Base-by-base conservation (phyloP, 2,888 invertebrate species). In the Lamellibrachia satsuma region DNA sequence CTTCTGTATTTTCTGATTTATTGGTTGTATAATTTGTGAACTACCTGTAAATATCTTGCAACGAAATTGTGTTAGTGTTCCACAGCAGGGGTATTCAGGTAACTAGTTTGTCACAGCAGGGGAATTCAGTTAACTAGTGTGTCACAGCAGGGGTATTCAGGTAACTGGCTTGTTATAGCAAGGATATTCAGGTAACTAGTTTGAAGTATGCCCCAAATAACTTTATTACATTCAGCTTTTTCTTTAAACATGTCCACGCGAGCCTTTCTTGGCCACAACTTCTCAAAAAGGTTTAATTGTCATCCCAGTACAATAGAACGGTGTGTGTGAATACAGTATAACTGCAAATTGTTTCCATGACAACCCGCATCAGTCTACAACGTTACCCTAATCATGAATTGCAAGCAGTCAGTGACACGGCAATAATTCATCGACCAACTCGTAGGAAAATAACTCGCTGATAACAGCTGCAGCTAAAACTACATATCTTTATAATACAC, bases 401-500 rank as follows among this genome's bases (percentile, higher is more conserved):
- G 39, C 39, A 75, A 75, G 75, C 75, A 75, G 75, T 75, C 22
- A 22, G 6, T 22, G 75, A 75, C 75, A 75, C 75, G n/a, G 75
- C 75, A 75, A 75, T 75, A 75, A 75, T 60, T 60, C 60, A 60
- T 75, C 22, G 75, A 75, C 75, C 6, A 6, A 75, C 15, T 55
- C 75, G 22, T 75, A 75, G 22, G 75, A 75, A 75, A 75, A 75
- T 75, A 75, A 75, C 75, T 75, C 22, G 75, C 75, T 75, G 75
- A 75, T 75, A 11, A 11, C 75, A 75, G 75, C 75, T 75, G 75
- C 75, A 75, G 75, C 75, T 75, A 75, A 75, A 75, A 75, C 75
- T 75, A 75, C 22, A 75, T 75, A 75, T 75, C 75, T 75, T 75
- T 75, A 75, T 75, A 75, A 75, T 75, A 75, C 75, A 75, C 75